These are phyloP conservation scores for Orcinus orca DNA, from an alignment of 2,113 vertebrate genomes.

Conservation along the genomic window DNA sequence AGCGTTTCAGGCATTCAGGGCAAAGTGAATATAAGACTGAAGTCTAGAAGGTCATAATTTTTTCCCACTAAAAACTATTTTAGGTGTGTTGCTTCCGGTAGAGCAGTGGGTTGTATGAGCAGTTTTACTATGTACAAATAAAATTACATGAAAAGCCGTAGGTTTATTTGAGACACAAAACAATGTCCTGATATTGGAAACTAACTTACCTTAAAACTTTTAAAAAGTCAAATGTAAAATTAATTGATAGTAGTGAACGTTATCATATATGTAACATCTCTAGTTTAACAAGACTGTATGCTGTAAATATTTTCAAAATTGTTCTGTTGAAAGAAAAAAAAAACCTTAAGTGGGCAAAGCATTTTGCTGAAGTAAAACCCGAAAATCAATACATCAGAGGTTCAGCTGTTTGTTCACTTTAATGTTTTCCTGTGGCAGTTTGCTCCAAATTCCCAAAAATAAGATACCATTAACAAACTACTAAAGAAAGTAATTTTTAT, in stretches of 20 bases:
- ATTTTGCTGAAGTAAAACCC: conserved; percentile 64
- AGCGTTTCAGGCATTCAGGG: not conserved
- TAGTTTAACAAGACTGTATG: conserved; percentile 15
- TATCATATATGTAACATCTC: not conserved
- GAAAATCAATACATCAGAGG: conserved; percentile 41
- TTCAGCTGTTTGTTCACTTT: conserved; percentile 14
- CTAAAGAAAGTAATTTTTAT: conserved; percentile 31
- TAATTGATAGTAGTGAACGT: not conserved
- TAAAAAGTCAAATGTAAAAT: conserved; percentile 24
- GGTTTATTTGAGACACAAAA: not conserved
- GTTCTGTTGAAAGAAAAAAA: conserved; percentile 9
- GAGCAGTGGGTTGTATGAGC: not conserved
- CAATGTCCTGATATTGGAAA: not conserved
- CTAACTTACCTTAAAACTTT: conserved; percentile 46
- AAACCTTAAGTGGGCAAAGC: conserved; percentile 15
- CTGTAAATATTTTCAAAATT: conserved; percentile 32
- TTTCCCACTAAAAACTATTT: conserved; percentile 35
- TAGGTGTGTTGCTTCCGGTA: conserved; percentile 46
- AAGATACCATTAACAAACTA: conserved; percentile 42
- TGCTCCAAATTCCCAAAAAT: conserved; percentile 51
- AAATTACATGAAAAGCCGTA: not conserved
- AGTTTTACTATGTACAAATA: conserved; percentile 34
- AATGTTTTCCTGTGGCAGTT: conserved; percentile 43
- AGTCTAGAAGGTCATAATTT: not conserved
- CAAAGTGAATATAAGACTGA: not conserved